Percentiles rank a stretch among this genome's conserved stretches.
Evolutionary conservation across 2,797 vertebrate species (phyloP).

Genomic region (Manis pentadactyla): DNA sequence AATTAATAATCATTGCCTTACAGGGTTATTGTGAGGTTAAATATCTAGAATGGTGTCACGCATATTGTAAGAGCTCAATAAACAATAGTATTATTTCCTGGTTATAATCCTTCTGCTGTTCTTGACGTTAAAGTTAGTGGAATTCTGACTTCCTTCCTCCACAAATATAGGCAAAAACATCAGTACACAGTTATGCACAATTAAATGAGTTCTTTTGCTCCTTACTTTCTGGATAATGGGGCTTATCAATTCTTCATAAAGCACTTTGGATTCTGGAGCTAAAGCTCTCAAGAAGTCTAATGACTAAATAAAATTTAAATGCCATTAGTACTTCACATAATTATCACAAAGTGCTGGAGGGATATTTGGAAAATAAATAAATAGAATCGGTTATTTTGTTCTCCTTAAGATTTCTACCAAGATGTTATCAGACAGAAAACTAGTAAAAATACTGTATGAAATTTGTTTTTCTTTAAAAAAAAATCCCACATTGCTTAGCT

Average conservation of each 20-base stretch:
- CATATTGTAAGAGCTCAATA: neutral
- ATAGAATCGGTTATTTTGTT: slow-evolving; percentile 68
- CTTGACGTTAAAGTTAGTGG: slow-evolving; percentile 46
- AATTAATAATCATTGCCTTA: neutral
- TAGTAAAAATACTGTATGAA: slow-evolving; percentile 59
- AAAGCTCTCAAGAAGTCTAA: slow-evolving; percentile 71
- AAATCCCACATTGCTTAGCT: slow-evolving; percentile 38
- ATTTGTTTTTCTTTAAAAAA: slow-evolving; percentile 63
- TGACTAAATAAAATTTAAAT: slow-evolving; percentile 80
- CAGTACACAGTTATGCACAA: slow-evolving; percentile 9
- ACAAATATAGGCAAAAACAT: slow-evolving; percentile 46
- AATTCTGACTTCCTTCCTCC: slow-evolving; percentile 48
- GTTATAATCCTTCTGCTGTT: neutral
- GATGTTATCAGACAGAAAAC: slow-evolving; percentile 60
- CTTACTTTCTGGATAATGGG: slow-evolving; percentile 71
- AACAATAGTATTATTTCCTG: neutral
- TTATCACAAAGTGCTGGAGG: slow-evolving; percentile 72
- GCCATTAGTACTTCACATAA: slow-evolving; percentile 69
- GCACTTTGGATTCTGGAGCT: slow-evolving; percentile 58
- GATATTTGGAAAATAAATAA: slow-evolving; percentile 75
- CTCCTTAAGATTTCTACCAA: slow-evolving; percentile 63
- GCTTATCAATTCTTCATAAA: slow-evolving; percentile 76
- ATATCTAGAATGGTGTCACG: neutral
- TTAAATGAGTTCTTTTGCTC: slow-evolving; percentile 60
- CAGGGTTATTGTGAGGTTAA: slow-evolving; percentile 13